Evolutionary conservation across 2,113 vertebrate species (phyloP).

Genomic region (Pygoscelis antarcticus): DNA sequence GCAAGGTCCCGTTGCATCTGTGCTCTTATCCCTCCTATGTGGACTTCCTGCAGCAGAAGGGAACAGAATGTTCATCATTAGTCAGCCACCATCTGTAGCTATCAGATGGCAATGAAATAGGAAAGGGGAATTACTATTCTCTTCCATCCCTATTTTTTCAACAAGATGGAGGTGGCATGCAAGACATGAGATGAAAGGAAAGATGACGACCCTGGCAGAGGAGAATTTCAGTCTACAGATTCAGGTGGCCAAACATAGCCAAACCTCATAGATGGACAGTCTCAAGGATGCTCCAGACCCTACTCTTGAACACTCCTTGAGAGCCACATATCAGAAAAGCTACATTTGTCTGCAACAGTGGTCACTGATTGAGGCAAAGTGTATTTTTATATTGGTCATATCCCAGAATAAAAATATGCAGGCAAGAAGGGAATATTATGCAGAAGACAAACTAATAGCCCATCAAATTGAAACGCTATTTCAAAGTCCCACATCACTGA

Average conservation of each 20-base stretch:
- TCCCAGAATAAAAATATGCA: background rate
- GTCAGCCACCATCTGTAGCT: conserved; percentile 25
- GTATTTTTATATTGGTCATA: background rate
- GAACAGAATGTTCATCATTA: conserved; percentile 25
- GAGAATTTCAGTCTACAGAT: background rate
- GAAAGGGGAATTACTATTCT: background rate
- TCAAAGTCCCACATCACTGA: background rate
- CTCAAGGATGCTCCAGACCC: background rate
- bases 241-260: background rate
- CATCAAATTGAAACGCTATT: background rate
- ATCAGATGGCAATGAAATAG: background rate
- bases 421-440: background rate
- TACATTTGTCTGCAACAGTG: background rate
- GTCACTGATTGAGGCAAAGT: background rate
- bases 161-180: background rate
- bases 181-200: background rate
- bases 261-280: background rate
- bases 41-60: conserved; percentile 14
- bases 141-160: background rate
- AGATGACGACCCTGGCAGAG: background rate
- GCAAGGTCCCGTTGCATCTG: background rate
- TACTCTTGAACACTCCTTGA: background rate
- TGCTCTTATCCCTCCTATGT: background rate
- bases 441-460: background rate
- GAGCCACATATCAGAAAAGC: background rate